phyloP scores from a whole-genome alignment of 2,888 invertebrate genomes.

The Allygus modestus region DNA sequence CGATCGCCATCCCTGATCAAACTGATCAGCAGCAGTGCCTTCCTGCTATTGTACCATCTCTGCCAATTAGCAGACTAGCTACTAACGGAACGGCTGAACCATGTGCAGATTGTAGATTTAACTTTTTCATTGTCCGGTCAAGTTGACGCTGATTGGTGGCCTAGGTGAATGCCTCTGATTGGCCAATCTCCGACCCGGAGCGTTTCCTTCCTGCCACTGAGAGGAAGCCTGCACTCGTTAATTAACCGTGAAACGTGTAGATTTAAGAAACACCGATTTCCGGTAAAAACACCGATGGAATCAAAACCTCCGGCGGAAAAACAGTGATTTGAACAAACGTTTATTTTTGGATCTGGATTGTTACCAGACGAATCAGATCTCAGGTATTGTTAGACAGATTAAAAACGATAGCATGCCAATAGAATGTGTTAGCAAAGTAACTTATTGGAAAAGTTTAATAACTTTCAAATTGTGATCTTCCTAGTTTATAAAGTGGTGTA shows the following conservation, averaged over 20 bases:
- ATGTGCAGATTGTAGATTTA: slow-evolving; percentile 36
- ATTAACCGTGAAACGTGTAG: slow-evolving; percentile 4
- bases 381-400: too few relatives aligned
- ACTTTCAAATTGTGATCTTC: too few relatives aligned
- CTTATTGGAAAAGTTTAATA: too few relatives aligned
- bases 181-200: not conserved
- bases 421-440: too few relatives aligned
- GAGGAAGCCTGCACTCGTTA: not conserved
- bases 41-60: slow-evolving; percentile 10
- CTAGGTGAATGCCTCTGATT: slow-evolving; percentile 1
- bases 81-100: not conserved
- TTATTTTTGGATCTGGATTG: too few relatives aligned
- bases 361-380: too few relatives aligned
- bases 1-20: slow-evolving; percentile 25
- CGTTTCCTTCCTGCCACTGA: slow-evolving; percentile 1
- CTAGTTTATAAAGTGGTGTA: too few relatives aligned
- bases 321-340: too few relatives aligned
- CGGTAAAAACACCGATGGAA: not conserved
- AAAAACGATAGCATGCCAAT: too few relatives aligned
- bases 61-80: slow-evolving; percentile 6
- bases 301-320: too few relatives aligned
- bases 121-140: not conserved
- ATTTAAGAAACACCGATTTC: not conserved
- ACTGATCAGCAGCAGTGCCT: slow-evolving; percentile 15
- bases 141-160: not conserved